phyloP scores from a whole-genome alignment of 1,140 invertebrate species.

The Calycopis cecrops region DNA sequence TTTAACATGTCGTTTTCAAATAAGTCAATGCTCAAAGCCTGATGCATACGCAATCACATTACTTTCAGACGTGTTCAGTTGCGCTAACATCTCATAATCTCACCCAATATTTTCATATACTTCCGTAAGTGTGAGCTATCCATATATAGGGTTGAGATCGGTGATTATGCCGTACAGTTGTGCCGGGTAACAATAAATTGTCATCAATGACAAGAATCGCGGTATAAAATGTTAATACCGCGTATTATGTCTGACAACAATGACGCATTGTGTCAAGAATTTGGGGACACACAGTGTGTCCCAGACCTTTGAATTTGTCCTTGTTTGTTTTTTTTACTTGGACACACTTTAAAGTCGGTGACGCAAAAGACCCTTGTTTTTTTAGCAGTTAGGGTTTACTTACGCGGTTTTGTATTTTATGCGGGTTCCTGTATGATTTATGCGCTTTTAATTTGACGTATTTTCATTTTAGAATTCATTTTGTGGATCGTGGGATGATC shows the following conservation, averaged over 20 bases:
- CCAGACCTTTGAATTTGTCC: slow-evolving; percentile 45
- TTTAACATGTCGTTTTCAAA: no score
- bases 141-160: no score
- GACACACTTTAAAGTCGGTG: slow-evolving; percentile 30
- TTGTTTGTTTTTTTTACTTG: slow-evolving; percentile 40
- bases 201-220: slow-evolving; percentile 68
- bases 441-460: slow-evolving; percentile 1
- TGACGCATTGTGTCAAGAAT: slow-evolving; percentile 63
- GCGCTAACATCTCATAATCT: no score
- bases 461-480: no score
- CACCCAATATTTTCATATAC: no score
- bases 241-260: slow-evolving; percentile 68
- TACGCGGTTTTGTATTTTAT: background rate
- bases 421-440: slow-evolving; percentile 6
- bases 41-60: no score
- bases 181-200: slow-evolving; percentile 63
- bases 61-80: no score
- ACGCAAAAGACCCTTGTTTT: slow-evolving; percentile 16
- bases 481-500: no score
- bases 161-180: slow-evolving; percentile 43
- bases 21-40: no score
- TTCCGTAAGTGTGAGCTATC: no score
- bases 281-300: slow-evolving; percentile 41
- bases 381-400: slow-evolving; percentile 1
- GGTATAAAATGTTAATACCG: slow-evolving; percentile 69